Conservation (phyloP, 2,888 invertebrate genomes). For the Ectobius pallidus region DNA sequence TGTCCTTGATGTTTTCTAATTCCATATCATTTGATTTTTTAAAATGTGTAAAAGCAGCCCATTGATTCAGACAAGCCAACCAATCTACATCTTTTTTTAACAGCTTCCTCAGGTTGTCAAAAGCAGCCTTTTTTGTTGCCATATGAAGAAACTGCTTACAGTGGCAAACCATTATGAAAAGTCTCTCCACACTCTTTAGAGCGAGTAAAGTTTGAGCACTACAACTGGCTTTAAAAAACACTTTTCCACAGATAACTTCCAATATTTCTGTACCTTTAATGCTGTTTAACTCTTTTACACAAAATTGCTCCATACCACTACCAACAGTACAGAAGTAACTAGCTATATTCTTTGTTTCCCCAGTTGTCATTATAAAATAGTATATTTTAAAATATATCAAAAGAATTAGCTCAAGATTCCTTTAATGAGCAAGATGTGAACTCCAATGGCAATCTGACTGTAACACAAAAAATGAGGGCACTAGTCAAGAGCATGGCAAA, state of each 20-base stretch:
- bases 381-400: too few relatives aligned
- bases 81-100: conserved; percentile 12
- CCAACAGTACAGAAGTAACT: conserved; percentile 28
- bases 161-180: conserved; percentile 14
- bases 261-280: neutral
- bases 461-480: too few relatives aligned
- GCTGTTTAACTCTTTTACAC: conserved; percentile 5
- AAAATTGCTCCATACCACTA: conserved; percentile 23
- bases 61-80: conserved; percentile 16
- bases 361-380: neutral
- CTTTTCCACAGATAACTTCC: conserved; percentile 12
- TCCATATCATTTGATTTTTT: too few relatives aligned
- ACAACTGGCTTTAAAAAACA: conserved; percentile 9
- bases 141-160: conserved; percentile 10
- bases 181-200: conserved; percentile 16
- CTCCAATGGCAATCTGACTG: too few relatives aligned
- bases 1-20: too few relatives aligned
- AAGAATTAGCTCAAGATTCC: too few relatives aligned
- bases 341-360: neutral
- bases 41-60: neutral
- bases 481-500: too few relatives aligned
- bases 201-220: neutral
- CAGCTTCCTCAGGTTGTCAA: neutral
- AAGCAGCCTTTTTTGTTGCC: neutral
- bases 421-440: too few relatives aligned